Evolutionary conservation across 2,888 invertebrate genomes (phyloP).

Genomic region (Erebia palarica): DNA sequence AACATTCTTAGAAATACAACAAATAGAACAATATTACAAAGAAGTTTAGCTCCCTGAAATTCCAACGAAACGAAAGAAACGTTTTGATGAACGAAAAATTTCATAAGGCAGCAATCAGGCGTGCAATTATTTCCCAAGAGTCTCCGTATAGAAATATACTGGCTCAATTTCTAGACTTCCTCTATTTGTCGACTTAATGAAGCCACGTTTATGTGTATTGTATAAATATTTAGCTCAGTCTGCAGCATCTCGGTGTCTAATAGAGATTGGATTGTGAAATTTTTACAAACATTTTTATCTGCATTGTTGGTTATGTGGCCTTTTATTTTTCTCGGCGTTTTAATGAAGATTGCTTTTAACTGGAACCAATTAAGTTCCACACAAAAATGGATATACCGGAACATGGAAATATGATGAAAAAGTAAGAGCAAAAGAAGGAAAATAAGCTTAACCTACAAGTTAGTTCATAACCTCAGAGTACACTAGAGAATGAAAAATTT

Average conservation of each 20-base stretch:
- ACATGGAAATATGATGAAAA: no score
- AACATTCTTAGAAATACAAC: neutral
- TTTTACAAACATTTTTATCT: conserved; percentile 20
- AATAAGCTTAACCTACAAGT: conserved; percentile 9
- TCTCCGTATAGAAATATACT: conserved; percentile 66
- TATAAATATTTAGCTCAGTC: conserved; percentile 39
- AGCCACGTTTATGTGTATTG: conserved; percentile 40
- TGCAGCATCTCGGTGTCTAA: conserved; percentile 28
- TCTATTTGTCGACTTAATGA: conserved; percentile 74
- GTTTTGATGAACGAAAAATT: conserved; percentile 55
- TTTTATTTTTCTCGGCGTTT: neutral
- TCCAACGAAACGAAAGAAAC: conserved; percentile 25
- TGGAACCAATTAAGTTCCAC: neutral
- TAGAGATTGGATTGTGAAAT: conserved; percentile 33
- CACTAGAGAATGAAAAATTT: conserved; percentile 56
- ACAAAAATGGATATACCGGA: no score
- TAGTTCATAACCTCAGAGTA: conserved; percentile 36
- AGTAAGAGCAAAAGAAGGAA: neutral
- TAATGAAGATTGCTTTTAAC: neutral
- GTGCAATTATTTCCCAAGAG: conserved; percentile 78
- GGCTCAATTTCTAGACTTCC: conserved; percentile 66
- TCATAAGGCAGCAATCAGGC: conserved; percentile 67
- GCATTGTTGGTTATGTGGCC: neutral
- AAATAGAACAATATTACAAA: neutral
- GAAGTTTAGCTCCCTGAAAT: neutral